A percentile compares a stretch with the other conserved stretches of the same genome.
Conservation (phyloP, 2,113 vertebrate genomes). For the Amblyopsis rosae region DNA sequence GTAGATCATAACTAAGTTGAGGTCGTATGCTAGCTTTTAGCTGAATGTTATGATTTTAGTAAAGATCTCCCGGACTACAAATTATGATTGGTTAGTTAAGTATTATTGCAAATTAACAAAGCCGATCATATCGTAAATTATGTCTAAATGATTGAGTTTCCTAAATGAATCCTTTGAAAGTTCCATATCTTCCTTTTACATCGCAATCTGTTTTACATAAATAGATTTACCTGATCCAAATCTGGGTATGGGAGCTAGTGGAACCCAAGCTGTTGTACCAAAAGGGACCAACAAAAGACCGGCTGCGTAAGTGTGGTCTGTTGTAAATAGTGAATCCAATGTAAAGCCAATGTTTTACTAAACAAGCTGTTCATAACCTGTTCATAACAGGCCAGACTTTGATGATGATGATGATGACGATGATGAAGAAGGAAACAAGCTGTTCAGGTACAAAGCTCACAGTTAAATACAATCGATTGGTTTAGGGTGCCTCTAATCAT, state of each 20-base stretch:
- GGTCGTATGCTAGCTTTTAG: neutral
- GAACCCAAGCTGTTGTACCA: constrained; percentile 75
- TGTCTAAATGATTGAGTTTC: no score
- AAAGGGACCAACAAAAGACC: constrained; percentile 85
- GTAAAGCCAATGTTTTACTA: no score
- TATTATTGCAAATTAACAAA: neutral
- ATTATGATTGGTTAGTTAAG: neutral
- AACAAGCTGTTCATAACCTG: neutral
- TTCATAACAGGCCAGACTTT: constrained; percentile 67
- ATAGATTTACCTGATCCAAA: constrained; percentile 87
- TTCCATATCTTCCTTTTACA: no score
- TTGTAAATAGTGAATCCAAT: neutral
- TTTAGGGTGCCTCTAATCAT: neutral
- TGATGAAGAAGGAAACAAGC: constrained; percentile 84
- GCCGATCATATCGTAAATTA: no score
- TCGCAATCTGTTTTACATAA: constrained; percentile 25
- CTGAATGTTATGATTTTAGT: neutral
- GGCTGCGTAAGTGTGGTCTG: constrained; percentile 77
- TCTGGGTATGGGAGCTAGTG: constrained; percentile 79
- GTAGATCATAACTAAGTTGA: neutral
- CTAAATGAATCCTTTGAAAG: no score
- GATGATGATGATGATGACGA: constrained; percentile 80
- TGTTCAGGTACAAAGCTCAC: constrained; percentile 85
- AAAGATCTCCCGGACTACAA: neutral
- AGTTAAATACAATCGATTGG: neutral